These are phyloP conservation scores for Otis tarda DNA, from an alignment of 2,113 vertebrate species.

Conservation along the genomic window DNA sequence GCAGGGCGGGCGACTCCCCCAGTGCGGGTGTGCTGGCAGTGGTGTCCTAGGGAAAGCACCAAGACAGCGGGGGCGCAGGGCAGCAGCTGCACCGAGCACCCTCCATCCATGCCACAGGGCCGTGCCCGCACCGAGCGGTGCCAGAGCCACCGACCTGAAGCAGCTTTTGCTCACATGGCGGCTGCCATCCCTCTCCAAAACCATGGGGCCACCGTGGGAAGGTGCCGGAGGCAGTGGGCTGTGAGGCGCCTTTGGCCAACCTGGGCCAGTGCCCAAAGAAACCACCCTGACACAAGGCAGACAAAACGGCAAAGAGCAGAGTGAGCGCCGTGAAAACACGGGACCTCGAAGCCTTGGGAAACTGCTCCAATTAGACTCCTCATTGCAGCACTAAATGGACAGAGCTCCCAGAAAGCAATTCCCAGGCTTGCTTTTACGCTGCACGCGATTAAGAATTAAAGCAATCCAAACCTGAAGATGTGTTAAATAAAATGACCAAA, in stretches of 20 bases:
- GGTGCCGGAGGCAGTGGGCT: rapidly evolving
- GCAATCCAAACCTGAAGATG: slow-evolving; percentile 12
- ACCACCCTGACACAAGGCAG: rapidly evolving
- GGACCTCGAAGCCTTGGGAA: background rate
- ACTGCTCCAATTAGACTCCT: background rate
- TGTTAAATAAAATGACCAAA: background rate
- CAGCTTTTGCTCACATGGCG: background rate
- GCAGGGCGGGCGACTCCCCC: background rate
- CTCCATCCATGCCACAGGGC: background rate
- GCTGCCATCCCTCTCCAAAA: background rate
- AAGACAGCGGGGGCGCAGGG: rapidly evolving
- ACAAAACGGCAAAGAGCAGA: background rate
- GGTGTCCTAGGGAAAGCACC: background rate
- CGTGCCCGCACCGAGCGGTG: rapidly evolving
- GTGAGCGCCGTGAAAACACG: rapidly evolving
- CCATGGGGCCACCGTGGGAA: background rate
- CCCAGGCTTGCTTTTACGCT: background rate
- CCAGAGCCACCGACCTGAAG: background rate
- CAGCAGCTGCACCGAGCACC: background rate
- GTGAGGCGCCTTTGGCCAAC: background rate
- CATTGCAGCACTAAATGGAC: background rate
- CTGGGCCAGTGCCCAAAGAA: rapidly evolving
- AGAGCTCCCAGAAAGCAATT: slow-evolving; percentile 33
- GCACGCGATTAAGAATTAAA: slow-evolving; percentile 44
- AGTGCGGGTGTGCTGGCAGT: rapidly evolving